Evolutionary conservation across 2,113 vertebrate species (phyloP), one percentile per base, ranked within the genome.

Genomic region (Lampris megalopsis): DNA sequence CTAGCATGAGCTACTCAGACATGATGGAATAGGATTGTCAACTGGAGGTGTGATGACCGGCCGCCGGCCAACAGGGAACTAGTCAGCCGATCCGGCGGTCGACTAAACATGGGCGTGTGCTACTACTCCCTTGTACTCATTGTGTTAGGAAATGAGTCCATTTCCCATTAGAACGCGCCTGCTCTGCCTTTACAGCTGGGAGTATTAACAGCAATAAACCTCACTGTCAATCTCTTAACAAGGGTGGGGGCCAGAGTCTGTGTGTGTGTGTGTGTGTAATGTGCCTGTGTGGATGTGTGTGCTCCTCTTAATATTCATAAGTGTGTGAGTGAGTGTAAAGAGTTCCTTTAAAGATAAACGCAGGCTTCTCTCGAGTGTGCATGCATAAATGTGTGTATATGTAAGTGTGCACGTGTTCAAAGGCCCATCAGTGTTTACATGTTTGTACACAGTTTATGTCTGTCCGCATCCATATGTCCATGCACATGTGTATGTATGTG

Each of bases 171-270:
- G 86, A 86, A 91, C 81, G 86, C 86, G 83, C 75, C 86, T 60
- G 83, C 86, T 88, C 85, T 82, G 78, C 85, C 83, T 79, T 67
- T 89, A 89, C 89, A 92, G 89, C 87, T 86, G 84, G 52, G 83
- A 85, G 89, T 86, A 92, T 92, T 92, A 92, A 82, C 86, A 87
- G 89, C 81, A 92, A 91, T 92, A 91, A 93, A 92, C 80, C 83
- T 86, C 42, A 80, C 86, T 91, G 91, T 92, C 90, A 91, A 72
- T 90, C 83, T 86, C 3, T 64, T 24, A 24, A 63, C 49, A 24
- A 79, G 87, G 86, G 86, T 9, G 80, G 66, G 61, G 69, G 81
- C 57, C 53, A 9, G 4, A 1, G 43, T 52, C 68, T 62, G 49
- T 37, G 72, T 54, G 68, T 71, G 66, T 68, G 61, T 63, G 13